These are phyloP conservation scores for Ephialtes manifestator DNA, from an alignment of 2,888 invertebrate species.

Conservation along the genomic window DNA sequence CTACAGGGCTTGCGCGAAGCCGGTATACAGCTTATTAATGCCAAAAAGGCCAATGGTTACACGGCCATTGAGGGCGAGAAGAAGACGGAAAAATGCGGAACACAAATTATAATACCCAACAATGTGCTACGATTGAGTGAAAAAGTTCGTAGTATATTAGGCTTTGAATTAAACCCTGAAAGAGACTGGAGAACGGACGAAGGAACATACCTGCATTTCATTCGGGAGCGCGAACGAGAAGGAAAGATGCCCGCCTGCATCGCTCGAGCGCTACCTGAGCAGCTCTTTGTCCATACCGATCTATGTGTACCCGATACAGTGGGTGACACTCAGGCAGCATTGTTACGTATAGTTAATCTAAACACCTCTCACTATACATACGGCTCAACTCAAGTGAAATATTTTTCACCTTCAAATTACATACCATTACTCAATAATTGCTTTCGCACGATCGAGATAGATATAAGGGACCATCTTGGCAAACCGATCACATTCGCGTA, in stretches of 20 bases:
- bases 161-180: background rate
- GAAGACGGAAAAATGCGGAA: background rate
- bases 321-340: background rate
- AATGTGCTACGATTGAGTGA: background rate
- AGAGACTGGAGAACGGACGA: background rate
- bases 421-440: background rate
- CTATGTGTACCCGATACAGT: background rate
- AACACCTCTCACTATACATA: background rate
- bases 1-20: background rate
- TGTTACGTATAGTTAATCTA: background rate
- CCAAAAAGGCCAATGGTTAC: background rate
- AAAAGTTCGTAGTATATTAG: background rate
- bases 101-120: too few relatives aligned
- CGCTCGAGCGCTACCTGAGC: slow-evolving; percentile 11
- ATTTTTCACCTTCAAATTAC: background rate
- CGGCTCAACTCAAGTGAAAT: background rate
- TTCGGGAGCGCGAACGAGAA: slow-evolving; percentile 21
- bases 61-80: background rate
- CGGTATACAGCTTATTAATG: background rate
- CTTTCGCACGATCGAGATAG: background rate
- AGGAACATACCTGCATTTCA: background rate
- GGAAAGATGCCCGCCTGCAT: background rate
- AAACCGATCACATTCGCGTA: too few relatives aligned
- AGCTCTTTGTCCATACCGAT: slow-evolving; percentile 17
- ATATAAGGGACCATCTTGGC: too few relatives aligned